phyloP scores from a whole-genome alignment of 2,797 vertebrate genomes.

The Danio albolineatus region DNA sequence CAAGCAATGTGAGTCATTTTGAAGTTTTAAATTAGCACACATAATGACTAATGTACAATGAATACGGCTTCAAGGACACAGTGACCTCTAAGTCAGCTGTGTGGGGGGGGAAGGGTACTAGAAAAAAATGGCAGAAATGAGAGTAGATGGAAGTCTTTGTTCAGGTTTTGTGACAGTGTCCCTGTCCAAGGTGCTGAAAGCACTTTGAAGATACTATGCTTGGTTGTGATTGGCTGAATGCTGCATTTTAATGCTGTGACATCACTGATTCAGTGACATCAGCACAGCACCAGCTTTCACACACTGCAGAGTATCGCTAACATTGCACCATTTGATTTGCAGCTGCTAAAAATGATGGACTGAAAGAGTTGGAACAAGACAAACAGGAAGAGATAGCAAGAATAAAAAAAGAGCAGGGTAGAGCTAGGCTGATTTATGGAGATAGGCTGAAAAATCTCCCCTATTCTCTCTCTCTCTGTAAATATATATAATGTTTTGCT shows the following conservation, averaged over 20 bases:
- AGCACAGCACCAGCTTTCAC: slow-evolving; percentile 36
- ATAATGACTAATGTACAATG: slow-evolving; percentile 31
- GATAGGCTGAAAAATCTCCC: not conserved
- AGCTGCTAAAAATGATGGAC: slow-evolving; percentile 17
- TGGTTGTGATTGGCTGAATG: slow-evolving; percentile 17
- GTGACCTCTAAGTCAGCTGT: slow-evolving; percentile 44
- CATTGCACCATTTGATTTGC: slow-evolving; percentile 22
- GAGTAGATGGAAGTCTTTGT: not conserved
- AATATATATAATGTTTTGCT: not conserved
- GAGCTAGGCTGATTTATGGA: slow-evolving; percentile 11
- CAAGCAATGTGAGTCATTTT: not conserved
- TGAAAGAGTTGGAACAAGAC: slow-evolving; percentile 9
- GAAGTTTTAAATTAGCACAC: not conserved
- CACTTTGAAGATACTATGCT: not conserved
- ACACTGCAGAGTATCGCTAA: slow-evolving; percentile 10
- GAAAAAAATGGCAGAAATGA: slow-evolving; percentile 5
- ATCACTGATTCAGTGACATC: slow-evolving; percentile 24
- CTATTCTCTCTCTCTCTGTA: not conserved
- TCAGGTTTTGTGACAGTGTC: not conserved
- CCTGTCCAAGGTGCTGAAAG: slow-evolving; percentile 54
- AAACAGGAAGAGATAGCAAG: slow-evolving; percentile 1
- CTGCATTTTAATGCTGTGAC: slow-evolving; percentile 22
- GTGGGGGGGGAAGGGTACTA: slow-evolving; percentile 9
- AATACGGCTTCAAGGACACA: slow-evolving; percentile 38
- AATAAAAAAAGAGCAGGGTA: slow-evolving; percentile 16